phyloP scores from a whole-genome alignment of 2,113 vertebrate species.

The Atractosteus spatula region DNA sequence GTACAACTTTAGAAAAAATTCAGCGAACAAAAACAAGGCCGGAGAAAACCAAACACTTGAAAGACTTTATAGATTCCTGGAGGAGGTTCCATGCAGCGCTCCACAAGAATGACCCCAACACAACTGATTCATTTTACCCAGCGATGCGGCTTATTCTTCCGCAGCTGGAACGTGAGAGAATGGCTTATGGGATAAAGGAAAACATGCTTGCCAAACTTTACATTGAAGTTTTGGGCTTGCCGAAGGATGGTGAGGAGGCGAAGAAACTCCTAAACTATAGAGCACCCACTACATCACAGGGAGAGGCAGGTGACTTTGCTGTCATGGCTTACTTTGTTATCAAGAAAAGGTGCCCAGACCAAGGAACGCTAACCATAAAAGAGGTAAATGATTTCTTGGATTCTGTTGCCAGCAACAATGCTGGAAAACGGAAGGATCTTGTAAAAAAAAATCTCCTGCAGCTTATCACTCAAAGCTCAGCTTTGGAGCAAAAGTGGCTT shows the following conservation, averaged over 20 bases:
- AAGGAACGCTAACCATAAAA: slow-evolving; percentile 77
- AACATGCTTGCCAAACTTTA: slow-evolving; percentile 94
- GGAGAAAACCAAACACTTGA: slow-evolving; percentile 79
- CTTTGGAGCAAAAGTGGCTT: slow-evolving; percentile 96
- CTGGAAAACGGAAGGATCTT: slow-evolving; percentile 74
- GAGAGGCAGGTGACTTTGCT: slow-evolving; percentile 90
- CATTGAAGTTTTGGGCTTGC: slow-evolving; percentile 85
- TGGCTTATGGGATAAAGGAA: slow-evolving; percentile 97
- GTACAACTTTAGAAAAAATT: slow-evolving; percentile 83
- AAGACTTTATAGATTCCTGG: slow-evolving; percentile 88
- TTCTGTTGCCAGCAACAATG: slow-evolving; percentile 79
- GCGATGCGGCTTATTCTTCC: slow-evolving; percentile 94
- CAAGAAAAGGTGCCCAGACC: slow-evolving; percentile 79
- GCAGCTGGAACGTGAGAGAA: slow-evolving; percentile 84
- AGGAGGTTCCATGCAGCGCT: slow-evolving; percentile 84
- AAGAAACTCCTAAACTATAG: slow-evolving; percentile 88
- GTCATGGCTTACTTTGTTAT: slow-evolving; percentile 87
- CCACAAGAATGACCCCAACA: slow-evolving; percentile 74
- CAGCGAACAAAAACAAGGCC: slow-evolving; percentile 78
- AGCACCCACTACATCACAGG: slow-evolving; percentile 72
- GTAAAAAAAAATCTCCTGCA: slow-evolving; percentile 85
- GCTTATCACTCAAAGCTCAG: slow-evolving; percentile 86
- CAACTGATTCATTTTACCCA: slow-evolving; percentile 90
- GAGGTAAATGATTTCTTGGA: slow-evolving; percentile 91
- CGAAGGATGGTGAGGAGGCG: slow-evolving; percentile 88